Base-by-base conservation (phyloP, 2,797 vertebrate genomes). In the Todus mexicanus region DNA sequence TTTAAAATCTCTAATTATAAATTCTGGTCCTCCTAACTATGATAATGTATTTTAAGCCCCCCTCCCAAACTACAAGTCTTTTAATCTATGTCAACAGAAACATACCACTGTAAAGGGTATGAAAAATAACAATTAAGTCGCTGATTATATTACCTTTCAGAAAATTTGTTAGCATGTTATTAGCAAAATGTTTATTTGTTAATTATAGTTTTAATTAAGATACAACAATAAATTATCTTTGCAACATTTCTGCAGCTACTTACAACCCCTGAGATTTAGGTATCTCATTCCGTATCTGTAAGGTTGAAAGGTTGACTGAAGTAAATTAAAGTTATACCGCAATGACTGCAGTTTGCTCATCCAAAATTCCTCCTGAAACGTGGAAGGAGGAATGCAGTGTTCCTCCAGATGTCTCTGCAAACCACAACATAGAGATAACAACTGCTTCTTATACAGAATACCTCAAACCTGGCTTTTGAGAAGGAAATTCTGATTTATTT, bases 181-280 rank as follows among this genome's bases (percentile, higher is more conserved):
- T 93, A 96, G 95, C 90, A 87, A 94, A 92, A 94, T 94, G 79
- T 92, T 93, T 96, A 96, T 95, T 96, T 93, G 68, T 83, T 95
- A 96, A 96, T 96, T 95, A 95, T 85, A 76, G 48, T 95, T 96
- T 96, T 95, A 95, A 95, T 96, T 96, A 95, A 83, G 76, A 89
- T 87, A 94, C 90, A 87, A 96, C 89, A 92, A 94, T 93, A 94
- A 94, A 96, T 96, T 94, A 71, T 38, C 56, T 72, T 84, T 88
- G 85, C 64, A 71, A 82, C 56, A 29, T 66, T 87, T 96, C 75
- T 93, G 78, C 47, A 84, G 83, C 78, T 64, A 90, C 87, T 90
- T 92, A 94, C 89, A 80, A 53, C 74, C 73, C 79, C 65, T 84
- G 94, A 94, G 94, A 97, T 72, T 96, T 50, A 80, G 90, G 37